phyloP scores from a whole-genome alignment of 2,113 vertebrate species.

The Sebastes schlegelii region DNA sequence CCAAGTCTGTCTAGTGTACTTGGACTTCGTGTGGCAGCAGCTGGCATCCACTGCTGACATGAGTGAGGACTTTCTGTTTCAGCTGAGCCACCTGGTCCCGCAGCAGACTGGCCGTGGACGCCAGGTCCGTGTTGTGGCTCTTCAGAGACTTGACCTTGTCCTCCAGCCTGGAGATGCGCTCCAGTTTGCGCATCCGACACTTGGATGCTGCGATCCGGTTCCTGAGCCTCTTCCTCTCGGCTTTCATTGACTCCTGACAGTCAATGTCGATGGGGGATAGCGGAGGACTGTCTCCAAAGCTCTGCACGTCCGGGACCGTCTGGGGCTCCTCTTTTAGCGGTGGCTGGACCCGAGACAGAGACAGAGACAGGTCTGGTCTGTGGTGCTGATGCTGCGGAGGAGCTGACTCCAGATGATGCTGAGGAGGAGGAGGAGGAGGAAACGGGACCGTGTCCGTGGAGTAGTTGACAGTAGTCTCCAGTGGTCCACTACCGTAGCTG shows the following conservation, averaged over 20 bases:
- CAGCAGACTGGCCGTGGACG: constrained; percentile 92
- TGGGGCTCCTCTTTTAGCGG: constrained; percentile 93
- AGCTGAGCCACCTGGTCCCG: constrained; percentile 96
- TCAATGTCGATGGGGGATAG: constrained; percentile 96
- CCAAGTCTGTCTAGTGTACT: constrained; percentile 77
- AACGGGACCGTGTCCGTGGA: constrained; percentile 87
- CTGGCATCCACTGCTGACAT: constrained; percentile 94
- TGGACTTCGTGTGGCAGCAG: constrained; percentile 84
- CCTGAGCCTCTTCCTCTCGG: constrained; percentile 93
- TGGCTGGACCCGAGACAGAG: constrained; percentile 76
- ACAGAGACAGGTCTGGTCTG: too few relatives aligned
- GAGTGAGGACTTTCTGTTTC: constrained; percentile 95
- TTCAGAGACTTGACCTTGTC: constrained; percentile 96
- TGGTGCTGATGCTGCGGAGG: constrained; percentile 69
- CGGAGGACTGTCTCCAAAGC: constrained; percentile 92
- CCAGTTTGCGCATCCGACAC: constrained; percentile 95
- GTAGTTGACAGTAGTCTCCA: constrained; percentile 87
- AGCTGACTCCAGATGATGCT: constrained; percentile 73
- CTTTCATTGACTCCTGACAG: constrained; percentile 94
- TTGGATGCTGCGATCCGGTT: constrained; percentile 97
- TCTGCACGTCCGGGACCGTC: constrained; percentile 94
- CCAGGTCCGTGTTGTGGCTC: constrained; percentile 94
- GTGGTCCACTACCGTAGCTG: constrained; percentile 76
- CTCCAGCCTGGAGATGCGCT: constrained; percentile 95
- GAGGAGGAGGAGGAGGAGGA: constrained; percentile 83